Evolutionary conservation across 2,113 vertebrate genomes (phyloP).

Genomic region (Chaetodon auriga): DNA sequence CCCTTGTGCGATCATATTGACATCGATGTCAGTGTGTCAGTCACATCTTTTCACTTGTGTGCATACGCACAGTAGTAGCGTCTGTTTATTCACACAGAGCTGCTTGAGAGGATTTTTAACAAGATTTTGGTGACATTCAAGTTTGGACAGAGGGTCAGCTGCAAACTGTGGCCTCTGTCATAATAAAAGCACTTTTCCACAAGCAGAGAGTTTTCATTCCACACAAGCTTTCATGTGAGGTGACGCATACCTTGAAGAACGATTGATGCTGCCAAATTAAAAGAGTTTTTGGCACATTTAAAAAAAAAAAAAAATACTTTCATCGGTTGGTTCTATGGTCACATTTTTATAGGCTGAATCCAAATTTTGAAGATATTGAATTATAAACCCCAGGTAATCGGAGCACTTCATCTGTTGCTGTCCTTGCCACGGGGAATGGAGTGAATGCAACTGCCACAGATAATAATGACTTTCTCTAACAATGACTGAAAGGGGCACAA

Average conservation of each 20-base stretch:
- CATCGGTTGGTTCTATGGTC: not conserved
- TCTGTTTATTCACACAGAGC: not conserved
- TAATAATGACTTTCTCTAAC: constrained; percentile 57
- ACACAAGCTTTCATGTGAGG: constrained; percentile 13
- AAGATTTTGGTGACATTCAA: constrained; percentile 9
- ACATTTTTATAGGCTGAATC: constrained; percentile 2
- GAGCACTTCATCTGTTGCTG: constrained; percentile 43
- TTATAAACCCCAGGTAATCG: constrained; percentile 47
- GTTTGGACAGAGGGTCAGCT: constrained; percentile 35
- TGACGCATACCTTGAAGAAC: constrained; percentile 1
- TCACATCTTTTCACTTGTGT: constrained; percentile 22
- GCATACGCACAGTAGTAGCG: not conserved
- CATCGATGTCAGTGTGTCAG: not conserved
- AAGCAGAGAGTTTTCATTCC: not conserved
- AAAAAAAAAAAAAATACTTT: not conserved
- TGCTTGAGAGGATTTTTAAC: constrained; percentile 9
- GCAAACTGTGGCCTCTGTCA: constrained; percentile 20
- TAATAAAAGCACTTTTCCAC: constrained; percentile 1
- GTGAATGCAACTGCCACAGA: constrained; percentile 46
- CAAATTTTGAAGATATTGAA: constrained; percentile 26
- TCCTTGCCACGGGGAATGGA: constrained; percentile 56
- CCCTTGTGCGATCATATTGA: constrained; percentile 11
- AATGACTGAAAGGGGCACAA: constrained; percentile 46
- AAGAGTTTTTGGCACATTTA: not conserved
- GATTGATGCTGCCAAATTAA: constrained; percentile 3